These are phyloP conservation scores for Tyto alba DNA, from an alignment of 2,113 vertebrate species.

Conservation along the genomic window DNA sequence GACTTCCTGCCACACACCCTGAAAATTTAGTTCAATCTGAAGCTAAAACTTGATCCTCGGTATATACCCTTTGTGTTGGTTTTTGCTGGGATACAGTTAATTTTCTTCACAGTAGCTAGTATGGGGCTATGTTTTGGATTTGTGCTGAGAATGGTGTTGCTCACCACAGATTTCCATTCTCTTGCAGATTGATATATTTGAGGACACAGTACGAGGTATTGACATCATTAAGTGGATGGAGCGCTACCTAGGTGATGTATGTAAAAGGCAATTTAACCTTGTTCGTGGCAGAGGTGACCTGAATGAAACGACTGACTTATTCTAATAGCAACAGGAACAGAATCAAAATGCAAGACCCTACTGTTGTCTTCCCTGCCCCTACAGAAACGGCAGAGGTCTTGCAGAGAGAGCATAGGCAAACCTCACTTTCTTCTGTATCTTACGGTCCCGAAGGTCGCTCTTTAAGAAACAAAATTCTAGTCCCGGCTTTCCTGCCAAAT, in stretches of 20 bases:
- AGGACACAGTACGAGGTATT: conserved; percentile 84
- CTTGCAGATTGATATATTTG: conserved; percentile 91
- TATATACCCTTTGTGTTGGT: not conserved
- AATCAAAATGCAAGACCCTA: not conserved
- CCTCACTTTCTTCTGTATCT: not conserved
- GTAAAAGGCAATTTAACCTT: conserved; percentile 61
- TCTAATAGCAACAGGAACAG: not conserved
- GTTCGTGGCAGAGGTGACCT: not conserved
- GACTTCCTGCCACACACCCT: not conserved
- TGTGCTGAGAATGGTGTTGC: not conserved
- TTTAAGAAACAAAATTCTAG: not conserved
- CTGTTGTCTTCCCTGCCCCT: not conserved
- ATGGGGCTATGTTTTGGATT: too few species aligned
- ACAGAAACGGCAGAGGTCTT: not conserved
- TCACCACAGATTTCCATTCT: not conserved
- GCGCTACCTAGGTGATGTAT: conserved; percentile 88
- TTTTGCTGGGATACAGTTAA: too few species aligned
- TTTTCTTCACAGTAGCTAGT: too few species aligned
- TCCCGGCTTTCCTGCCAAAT: not conserved
- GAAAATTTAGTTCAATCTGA: not conserved
- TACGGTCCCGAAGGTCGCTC: not conserved
- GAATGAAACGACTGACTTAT: not conserved
- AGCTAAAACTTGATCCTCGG: not conserved
- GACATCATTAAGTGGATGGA: conserved; percentile 96
- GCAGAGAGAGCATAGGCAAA: not conserved